phyloP scores from a whole-genome alignment of 2,888 invertebrate species.

The Trichogramma dendrolimi region DNA sequence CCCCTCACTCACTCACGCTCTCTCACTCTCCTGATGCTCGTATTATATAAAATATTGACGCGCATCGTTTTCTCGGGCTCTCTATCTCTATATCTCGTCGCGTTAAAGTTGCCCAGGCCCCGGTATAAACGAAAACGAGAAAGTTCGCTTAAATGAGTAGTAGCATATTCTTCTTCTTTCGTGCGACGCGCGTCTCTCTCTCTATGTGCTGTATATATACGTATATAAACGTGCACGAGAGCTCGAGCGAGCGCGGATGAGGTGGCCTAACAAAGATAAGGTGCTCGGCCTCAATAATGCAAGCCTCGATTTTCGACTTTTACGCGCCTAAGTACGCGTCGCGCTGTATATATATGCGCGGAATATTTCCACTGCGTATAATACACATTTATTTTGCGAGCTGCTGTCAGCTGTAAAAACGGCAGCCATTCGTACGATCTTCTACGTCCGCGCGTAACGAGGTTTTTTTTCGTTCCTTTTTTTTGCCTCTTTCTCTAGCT shows the following conservation, averaged over 20 bases:
- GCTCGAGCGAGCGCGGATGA: constrained; percentile 12
- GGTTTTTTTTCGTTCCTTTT: too few species aligned
- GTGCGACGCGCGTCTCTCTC: constrained; percentile 22
- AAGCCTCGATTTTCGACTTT: constrained; percentile 45
- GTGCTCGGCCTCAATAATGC: constrained; percentile 41
- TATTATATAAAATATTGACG: constrained; percentile 38
- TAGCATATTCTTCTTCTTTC: constrained; percentile 11
- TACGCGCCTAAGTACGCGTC: constrained; percentile 5
- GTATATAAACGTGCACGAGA: constrained; percentile 30
- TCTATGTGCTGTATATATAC: constrained; percentile 22
- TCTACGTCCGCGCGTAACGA: too few species aligned
- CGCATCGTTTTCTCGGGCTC: constrained; percentile 18
- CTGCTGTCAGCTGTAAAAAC: too few species aligned
- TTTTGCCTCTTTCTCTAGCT: too few species aligned
- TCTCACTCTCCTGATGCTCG: constrained; percentile 6
- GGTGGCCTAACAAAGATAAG: constrained; percentile 21
- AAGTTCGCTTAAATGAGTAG: constrained; percentile 24
- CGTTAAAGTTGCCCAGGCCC: constrained; percentile 12
- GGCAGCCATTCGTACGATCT: too few species aligned
- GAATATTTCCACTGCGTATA: too few species aligned
- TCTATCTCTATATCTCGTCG: constrained; percentile 2
- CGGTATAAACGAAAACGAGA: constrained; percentile 7
- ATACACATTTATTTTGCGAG: too few species aligned
- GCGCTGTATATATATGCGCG: neutral
- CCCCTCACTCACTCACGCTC: constrained; percentile 20